These are phyloP conservation scores for Callaeas wilsoni DNA, from an alignment of 2,113 vertebrate species.

Conservation along the genomic window DNA sequence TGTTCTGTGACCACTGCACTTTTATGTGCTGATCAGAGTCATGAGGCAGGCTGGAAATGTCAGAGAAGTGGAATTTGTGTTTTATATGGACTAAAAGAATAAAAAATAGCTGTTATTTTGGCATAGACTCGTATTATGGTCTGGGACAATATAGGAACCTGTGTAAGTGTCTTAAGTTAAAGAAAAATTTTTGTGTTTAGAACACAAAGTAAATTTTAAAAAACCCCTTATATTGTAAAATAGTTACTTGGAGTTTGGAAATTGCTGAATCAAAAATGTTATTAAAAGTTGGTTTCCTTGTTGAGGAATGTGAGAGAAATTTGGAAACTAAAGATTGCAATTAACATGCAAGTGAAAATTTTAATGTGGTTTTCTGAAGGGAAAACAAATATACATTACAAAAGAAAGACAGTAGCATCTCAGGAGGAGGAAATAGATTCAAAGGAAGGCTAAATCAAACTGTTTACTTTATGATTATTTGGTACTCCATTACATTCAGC, in stretches of 20 bases:
- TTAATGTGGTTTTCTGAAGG: background rate
- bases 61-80: background rate
- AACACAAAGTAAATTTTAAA: background rate
- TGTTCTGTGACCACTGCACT: background rate
- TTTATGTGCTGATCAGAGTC: background rate
- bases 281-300: background rate
- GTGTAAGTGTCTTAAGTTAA: background rate
- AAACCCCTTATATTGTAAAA: background rate
- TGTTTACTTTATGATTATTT: background rate
- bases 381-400: background rate
- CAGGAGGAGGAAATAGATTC: background rate
- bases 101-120: background rate
- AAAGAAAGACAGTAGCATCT: background rate
- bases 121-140: background rate
- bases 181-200: background rate
- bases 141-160: background rate
- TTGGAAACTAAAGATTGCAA: background rate
- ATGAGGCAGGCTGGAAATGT: background rate
- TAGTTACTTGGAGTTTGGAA: background rate
- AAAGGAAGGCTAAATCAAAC: conserved; percentile 17
- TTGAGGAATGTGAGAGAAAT: background rate
- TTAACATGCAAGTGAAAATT: background rate
- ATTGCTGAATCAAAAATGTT: background rate
- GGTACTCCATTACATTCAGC: background rate
- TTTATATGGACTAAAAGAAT: background rate